These are phyloP conservation scores for Lepidurus arcticus DNA, from an alignment of 1,140 invertebrate genomes.

Conservation along the genomic window DNA sequence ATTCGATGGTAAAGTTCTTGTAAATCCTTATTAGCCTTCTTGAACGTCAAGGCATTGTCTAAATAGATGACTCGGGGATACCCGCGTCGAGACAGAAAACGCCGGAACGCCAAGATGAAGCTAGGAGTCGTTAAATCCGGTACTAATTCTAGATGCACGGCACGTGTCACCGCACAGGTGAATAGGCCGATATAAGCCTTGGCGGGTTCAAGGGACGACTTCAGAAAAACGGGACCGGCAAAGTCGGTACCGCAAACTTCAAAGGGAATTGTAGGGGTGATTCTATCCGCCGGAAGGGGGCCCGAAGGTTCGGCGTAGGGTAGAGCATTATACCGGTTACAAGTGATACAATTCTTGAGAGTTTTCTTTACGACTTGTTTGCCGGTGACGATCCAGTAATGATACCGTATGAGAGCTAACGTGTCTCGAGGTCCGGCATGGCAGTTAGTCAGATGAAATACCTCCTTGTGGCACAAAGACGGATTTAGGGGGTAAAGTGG, in stretches of 20 bases:
- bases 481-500: background rate
- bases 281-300: constrained; percentile 40
- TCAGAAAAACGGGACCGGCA: constrained; percentile 44
- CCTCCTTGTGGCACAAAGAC: background rate
- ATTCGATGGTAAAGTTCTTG: constrained; percentile 29
- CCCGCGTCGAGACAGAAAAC: constrained; percentile 40
- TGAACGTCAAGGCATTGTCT: constrained; percentile 45
- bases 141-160: constrained; percentile 40
- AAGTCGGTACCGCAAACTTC: constrained; percentile 43
- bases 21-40: constrained; percentile 40
- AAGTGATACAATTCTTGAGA: background rate
- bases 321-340: background rate
- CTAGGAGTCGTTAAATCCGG: constrained; percentile 34
- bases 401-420: background rate
- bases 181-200: constrained; percentile 40
- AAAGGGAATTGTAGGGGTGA: constrained; percentile 41
- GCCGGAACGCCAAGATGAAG: constrained; percentile 37
- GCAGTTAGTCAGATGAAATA: background rate
- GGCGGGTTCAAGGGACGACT: constrained; percentile 27
- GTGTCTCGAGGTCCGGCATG: constrained; percentile 21
- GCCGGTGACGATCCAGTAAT: constrained; percentile 31
- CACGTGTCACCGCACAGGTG: constrained; percentile 36
- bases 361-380: constrained; percentile 25
- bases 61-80: constrained; percentile 37
- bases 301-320: constrained; percentile 1